Evolutionary conservation across 1,140 invertebrate species (phyloP).

Genomic region (Aphaenogaster floridana): DNA sequence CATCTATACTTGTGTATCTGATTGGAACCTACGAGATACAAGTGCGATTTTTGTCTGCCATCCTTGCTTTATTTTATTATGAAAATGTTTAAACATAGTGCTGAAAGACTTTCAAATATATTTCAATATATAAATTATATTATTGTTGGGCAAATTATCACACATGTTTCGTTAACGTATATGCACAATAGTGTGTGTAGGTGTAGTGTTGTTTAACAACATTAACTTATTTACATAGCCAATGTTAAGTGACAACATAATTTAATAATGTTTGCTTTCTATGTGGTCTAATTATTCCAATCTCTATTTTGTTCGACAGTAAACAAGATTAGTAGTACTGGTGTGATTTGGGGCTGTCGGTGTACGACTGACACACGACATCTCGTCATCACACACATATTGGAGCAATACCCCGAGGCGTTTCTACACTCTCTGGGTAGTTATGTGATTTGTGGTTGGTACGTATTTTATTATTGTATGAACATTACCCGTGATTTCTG

Average conservation of each 20-base stretch:
- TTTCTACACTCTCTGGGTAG: conserved; percentile 85
- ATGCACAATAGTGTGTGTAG: too few species aligned
- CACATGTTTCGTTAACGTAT: not conserved
- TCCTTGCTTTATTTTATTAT: not conserved
- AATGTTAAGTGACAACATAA: not conserved
- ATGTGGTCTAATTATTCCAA: conserved; percentile 3
- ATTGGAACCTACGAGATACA: not conserved
- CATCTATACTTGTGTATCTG: not conserved
- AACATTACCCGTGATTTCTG: conserved; percentile 8
- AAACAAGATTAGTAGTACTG: conserved; percentile 81
- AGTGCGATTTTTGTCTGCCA: too few species aligned
- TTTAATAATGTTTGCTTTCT: not conserved
- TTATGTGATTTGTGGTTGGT: conserved; percentile 87
- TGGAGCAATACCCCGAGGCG: conserved; percentile 82
- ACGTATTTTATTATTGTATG: conserved; percentile 71
- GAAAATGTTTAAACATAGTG: not conserved
- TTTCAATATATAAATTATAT: not conserved
- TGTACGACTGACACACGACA: conserved; percentile 79
- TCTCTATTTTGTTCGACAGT: conserved; percentile 74
- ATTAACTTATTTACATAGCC: not conserved
- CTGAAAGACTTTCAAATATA: not conserved
- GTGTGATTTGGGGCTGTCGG: conserved; percentile 82
- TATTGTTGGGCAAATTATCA: not conserved
- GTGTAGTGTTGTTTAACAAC: not conserved
- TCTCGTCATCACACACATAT: conserved; percentile 80